Base-by-base conservation (phyloP, 2,888 invertebrate genomes). In the Drosophila suboccidentalis region DNA sequence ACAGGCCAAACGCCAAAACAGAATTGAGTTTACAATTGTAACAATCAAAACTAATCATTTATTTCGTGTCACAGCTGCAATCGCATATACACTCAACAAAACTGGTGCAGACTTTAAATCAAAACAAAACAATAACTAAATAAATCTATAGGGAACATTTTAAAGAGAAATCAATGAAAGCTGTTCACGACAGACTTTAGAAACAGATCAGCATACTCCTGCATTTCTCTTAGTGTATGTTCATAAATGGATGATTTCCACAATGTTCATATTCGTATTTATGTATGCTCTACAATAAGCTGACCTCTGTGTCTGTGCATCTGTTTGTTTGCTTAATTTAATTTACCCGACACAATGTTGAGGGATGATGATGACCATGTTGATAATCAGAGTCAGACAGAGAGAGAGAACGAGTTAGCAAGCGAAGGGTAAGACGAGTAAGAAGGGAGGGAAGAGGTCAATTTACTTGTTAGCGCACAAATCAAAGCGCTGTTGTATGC, bases 301-400 rank as follows among this genome's bases (percentile, higher is more conserved):
- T 70, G 75, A 49, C 62, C 69, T 64, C 63, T 49, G 46, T 62
- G 63, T 64, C 51, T 65, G 71, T 58, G 59, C 46, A 66, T 72
- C 59, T 76, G 83, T 74, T 82, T 88, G 82, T 72, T 76, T 76
- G 78, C 80, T 84, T 89, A 84, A 84, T 89, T 84, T 78, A 89
- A 84, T 84, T 87, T 87, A 84, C 68, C 69, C 65, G 60, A 65
- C 75, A 80, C 80, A 78, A 65, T 76, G 65, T 44, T 58, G 63
- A 77, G 71, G 75, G 77, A 68, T 75, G 78, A 34, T 75, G 75
- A 71, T 71, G 67, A 71, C 63, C 54, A 63, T 59, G 65, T 44
- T 75, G 75, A 71, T 66, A 76, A 47, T 64, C 57, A 51, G 62
- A 53, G 47, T 66, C 50, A 57, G 58, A 55, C 54, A 61, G 34